A percentile compares a stretch with the other conserved stretches of the same genome.
Evolutionary conservation across 2,113 vertebrate species (phyloP).

Genomic region (Cephalopholis sonnerati): DNA sequence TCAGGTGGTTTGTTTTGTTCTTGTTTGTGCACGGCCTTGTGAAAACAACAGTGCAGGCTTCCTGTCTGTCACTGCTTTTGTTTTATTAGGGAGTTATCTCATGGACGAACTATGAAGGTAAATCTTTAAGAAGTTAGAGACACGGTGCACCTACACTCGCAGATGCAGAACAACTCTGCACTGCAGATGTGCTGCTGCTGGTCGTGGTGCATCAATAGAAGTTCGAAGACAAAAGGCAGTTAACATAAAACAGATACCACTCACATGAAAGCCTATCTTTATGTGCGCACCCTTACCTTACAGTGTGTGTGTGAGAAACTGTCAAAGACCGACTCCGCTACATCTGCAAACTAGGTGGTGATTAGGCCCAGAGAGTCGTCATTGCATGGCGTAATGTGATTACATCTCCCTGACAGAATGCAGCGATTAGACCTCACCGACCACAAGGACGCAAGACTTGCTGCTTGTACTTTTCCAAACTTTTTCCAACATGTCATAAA

Average conservation of each 20-base stretch:
- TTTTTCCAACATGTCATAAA: constrained; percentile 49
- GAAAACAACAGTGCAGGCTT: background rate
- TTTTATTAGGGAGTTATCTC: background rate
- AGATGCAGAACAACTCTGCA: background rate
- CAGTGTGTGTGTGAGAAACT: constrained; percentile 21
- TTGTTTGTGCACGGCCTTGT: background rate
- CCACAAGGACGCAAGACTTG: constrained; percentile 60
- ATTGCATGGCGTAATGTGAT: constrained; percentile 80
- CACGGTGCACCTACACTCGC: background rate
- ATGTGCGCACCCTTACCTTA: background rate
- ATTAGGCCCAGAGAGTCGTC: constrained; percentile 71
- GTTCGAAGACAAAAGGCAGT: background rate
- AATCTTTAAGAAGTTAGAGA: background rate
- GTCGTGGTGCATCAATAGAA: background rate
- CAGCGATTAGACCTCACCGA: constrained; percentile 74
- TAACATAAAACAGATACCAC: constrained; percentile 25
- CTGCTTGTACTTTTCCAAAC: constrained; percentile 54
- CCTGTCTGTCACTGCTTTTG: background rate
- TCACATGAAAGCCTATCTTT: constrained; percentile 11
- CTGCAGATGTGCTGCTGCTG: constrained; percentile 35
- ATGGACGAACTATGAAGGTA: background rate
- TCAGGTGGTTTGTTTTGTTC: constrained; percentile 14
- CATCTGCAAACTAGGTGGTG: constrained; percentile 57
- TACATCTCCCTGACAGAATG: constrained; percentile 82
- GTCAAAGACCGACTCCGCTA: constrained; percentile 37